Base-by-base conservation (phyloP, 2,113 vertebrate species). In the Propithecus coquereli region DNA sequence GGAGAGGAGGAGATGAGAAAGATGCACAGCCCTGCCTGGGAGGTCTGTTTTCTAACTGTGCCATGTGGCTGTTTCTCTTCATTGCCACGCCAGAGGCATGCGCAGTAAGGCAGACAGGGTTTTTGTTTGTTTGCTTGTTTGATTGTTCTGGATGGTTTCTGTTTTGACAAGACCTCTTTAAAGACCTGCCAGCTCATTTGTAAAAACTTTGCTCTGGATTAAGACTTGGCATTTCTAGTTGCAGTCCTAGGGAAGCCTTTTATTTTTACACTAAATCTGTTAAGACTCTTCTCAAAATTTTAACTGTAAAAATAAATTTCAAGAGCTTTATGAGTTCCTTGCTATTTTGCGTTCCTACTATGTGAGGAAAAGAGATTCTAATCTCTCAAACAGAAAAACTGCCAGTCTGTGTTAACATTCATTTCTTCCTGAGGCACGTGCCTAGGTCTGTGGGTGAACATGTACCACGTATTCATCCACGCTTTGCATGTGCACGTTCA, bases 91-190 rank as follows among this genome's bases (percentile, higher is more conserved):
- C 63, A 47, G 8, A 73, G 45, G 68, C 34, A 27, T 20, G 25
- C 47, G 65, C 10, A 45, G 43, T 6, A 20, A 92, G 76, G 66
- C 40, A 87, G 54, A 81, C 52, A 86, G 43, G 80, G 7, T 61
- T 50, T 50, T 16, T 22, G 54, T 37, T 57, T 27, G 40, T 37
- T 11, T 1, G 16, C 45, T 73, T 16, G 61, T 12, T 30, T 52
- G 61, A 16, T 77, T n/a, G 90, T 90, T 79, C 79, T 87, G 82
- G 50, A 77, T 68, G 80, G 76, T 88, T 97, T 92, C 76, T 97
- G 65, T 68, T 95, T 95, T 94, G 92, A 95, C 74, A 92, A 93
- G 90, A 81, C 80, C 45, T 90, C 92, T 96, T 90, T 81, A 77
- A 97, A 93, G 92, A 87, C 66, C 45, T 91, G 88, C 66, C 50